Conservation (phyloP, 1,140 invertebrate genomes). For the Lucilia cuprina region DNA sequence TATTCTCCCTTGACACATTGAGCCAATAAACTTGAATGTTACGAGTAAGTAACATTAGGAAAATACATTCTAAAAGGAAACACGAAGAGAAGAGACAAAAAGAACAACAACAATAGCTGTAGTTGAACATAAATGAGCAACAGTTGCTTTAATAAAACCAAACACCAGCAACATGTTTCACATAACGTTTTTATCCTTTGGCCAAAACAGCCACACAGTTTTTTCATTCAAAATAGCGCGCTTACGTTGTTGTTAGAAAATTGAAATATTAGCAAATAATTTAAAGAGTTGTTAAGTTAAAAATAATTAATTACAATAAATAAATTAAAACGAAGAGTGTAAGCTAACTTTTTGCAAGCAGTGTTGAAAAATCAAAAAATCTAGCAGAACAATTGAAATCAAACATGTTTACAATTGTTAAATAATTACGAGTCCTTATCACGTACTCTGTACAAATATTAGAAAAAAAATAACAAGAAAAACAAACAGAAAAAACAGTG, state of each 20-base stretch:
- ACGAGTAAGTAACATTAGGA: neutral
- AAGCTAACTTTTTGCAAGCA: neutral
- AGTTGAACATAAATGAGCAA: slow-evolving; percentile 16
- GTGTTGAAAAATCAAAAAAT: neutral
- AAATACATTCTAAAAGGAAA: no score
- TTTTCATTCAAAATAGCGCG: neutral
- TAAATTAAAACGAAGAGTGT: neutral
- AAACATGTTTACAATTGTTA: neutral
- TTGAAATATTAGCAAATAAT: no score
- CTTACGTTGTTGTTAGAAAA: neutral
- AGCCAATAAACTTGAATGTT: slow-evolving; percentile 30
- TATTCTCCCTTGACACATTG: slow-evolving; percentile 16
- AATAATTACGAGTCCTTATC: neutral
- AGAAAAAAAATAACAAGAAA: neutral
- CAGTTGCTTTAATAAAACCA: slow-evolving; percentile 27
- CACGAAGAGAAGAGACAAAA: neutral
- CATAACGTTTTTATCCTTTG: slow-evolving; percentile 31
- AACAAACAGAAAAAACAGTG: neutral
- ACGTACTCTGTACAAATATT: neutral
- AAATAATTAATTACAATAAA: no score
- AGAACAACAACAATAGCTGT: neutral
- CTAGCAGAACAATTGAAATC: no score
- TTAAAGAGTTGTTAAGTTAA: no score
- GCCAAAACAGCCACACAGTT: slow-evolving; percentile 20
- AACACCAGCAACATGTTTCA: slow-evolving; percentile 19